Evolutionary conservation across 2,888 invertebrate species (phyloP).

Genomic region (Watsonalla binaria): DNA sequence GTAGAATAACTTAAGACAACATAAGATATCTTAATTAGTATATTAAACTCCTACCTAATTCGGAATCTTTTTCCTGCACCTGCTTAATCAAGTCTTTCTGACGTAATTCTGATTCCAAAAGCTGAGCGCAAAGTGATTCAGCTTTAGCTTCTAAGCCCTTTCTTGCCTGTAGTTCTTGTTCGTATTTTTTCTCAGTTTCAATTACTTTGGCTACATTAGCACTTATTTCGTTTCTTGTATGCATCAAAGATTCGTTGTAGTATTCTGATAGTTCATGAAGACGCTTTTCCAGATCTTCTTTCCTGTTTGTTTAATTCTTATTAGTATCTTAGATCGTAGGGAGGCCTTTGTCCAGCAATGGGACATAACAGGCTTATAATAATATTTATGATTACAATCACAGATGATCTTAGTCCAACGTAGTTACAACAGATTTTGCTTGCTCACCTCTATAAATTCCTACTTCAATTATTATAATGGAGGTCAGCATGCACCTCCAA

Average conservation of each 20-base stretch:
- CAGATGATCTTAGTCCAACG: no score
- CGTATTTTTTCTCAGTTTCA: constrained; percentile 52
- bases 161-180: constrained; percentile 41
- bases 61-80: constrained; percentile 30
- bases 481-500: no score
- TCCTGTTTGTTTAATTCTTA: constrained; percentile 31
- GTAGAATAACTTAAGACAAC: no score
- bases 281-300: constrained; percentile 56
- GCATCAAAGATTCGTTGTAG: constrained; percentile 50
- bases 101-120: constrained; percentile 41
- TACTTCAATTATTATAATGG: no score
- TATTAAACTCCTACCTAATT: constrained; percentile 28
- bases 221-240: constrained; percentile 46
- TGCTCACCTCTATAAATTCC: no score
- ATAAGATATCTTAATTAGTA: not conserved
- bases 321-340: not conserved
- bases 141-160: constrained; percentile 37
- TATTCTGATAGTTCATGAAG: constrained; percentile 44
- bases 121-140: constrained; percentile 36
- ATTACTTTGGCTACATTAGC: constrained; percentile 39
- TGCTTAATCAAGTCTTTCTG: constrained; percentile 31
- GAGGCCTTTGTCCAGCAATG: no score
- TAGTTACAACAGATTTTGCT: no score
- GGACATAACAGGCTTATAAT: no score
- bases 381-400: not conserved